Evolutionary conservation across 2,113 vertebrate species (phyloP).

Genomic region (Naja naja): DNA sequence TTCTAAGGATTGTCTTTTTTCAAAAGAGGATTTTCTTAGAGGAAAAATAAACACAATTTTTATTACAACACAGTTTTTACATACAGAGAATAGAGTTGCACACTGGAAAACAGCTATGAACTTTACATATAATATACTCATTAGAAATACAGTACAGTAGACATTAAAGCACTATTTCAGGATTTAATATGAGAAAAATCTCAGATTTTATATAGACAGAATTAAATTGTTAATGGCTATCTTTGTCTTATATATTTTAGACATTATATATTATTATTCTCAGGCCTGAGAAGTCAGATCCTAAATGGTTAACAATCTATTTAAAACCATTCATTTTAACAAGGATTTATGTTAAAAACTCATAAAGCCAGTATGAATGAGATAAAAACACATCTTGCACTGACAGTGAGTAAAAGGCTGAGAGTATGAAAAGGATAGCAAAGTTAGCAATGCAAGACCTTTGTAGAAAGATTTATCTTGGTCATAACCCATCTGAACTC

Average conservation of each 20-base stretch:
- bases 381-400: neutral
- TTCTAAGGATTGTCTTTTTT: slow-evolving; percentile 23
- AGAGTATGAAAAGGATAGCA: neutral
- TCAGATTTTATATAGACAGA: neutral
- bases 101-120: neutral
- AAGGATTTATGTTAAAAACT: neutral
- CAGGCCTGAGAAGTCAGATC: neutral
- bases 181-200: neutral
- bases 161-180: neutral
- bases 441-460: neutral
- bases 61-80: slow-evolving; percentile 17
- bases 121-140: neutral
- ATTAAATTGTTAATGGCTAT: neutral
- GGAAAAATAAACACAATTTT: neutral
- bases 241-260: neutral
- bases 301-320: neutral
- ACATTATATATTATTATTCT: neutral
- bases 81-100: neutral
- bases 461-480: neutral
- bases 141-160: neutral
- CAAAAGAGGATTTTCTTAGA: neutral
- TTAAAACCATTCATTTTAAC: neutral
- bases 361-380: neutral
- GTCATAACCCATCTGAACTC: neutral
- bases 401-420: neutral